Evolutionary conservation across 2,888 invertebrate species (phyloP).

Genomic region (Seira ritae): DNA sequence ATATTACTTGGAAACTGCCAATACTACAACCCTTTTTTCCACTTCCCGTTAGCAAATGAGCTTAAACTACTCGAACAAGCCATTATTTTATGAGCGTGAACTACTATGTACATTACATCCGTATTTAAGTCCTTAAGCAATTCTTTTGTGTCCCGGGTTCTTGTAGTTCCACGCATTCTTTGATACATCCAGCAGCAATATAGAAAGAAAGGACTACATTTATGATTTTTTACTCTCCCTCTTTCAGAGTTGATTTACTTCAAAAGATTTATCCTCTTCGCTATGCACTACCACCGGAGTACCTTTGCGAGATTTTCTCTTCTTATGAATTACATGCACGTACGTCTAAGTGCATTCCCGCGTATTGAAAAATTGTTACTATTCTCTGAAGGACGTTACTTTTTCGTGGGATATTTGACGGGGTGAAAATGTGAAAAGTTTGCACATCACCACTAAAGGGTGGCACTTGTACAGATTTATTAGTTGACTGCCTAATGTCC

Average conservation of each 20-base stretch:
- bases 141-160: slow-evolving; percentile 23
- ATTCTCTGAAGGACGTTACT: too few species aligned
- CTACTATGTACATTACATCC: slow-evolving; percentile 38
- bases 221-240: neutral
- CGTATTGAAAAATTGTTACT: slow-evolving; percentile 5
- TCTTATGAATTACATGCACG: slow-evolving; percentile 44
- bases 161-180: slow-evolving; percentile 31
- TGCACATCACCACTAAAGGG: too few species aligned
- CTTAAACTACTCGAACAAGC: neutral
- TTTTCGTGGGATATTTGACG: too few species aligned
- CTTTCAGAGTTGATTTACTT: slow-evolving; percentile 45
- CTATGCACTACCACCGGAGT: too few species aligned
- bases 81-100: slow-evolving; percentile 47
- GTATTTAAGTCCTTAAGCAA: slow-evolving; percentile 10
- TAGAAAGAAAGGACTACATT: slow-evolving; percentile 9
- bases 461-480: too few species aligned
- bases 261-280: slow-evolving; percentile 48
- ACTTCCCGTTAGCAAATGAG: slow-evolving; percentile 52
- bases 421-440: too few species aligned
- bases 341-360: slow-evolving; percentile 51
- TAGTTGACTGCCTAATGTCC: too few species aligned
- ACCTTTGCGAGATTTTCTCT: slow-evolving; percentile 3
- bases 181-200: slow-evolving; percentile 39
- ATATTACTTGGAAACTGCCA: neutral
- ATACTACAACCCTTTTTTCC: slow-evolving; percentile 15